Conservation (phyloP, 2,888 invertebrate species). For the Tipula helvola region DNA sequence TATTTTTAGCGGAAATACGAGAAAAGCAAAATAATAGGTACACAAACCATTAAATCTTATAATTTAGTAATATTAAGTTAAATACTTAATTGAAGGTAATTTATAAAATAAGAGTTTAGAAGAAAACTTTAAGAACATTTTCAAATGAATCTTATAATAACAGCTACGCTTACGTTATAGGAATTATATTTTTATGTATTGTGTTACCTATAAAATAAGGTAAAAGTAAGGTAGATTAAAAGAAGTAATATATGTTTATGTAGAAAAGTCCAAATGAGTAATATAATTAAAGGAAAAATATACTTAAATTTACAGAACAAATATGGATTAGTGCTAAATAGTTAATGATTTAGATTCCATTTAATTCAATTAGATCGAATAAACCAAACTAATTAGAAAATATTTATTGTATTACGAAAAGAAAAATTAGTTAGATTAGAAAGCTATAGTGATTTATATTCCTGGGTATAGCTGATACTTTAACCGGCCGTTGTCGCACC, state of each 20-base stretch:
- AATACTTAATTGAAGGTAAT: not conserved
- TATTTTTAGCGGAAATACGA: not conserved
- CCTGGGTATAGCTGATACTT: too few relatives aligned
- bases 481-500: too few relatives aligned
- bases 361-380: not conserved
- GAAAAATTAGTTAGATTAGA: not conserved
- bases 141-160: not conserved
- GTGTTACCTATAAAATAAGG: not conserved
- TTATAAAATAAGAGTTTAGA: not conserved
- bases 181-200: not conserved
- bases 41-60: not conserved
- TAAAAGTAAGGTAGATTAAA: not conserved
- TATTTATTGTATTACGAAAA: not conserved
- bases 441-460: not conserved
- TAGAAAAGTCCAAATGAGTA: not conserved
- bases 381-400: not conserved
- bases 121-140: not conserved
- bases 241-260: not conserved
- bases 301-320: not conserved
- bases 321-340: not conserved
- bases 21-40: not conserved
- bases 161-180: not conserved
- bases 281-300: not conserved
- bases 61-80: not conserved
- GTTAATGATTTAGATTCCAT: not conserved